Conservation (phyloP, 2,888 invertebrate genomes). For the Eubasilissa splendida region DNA sequence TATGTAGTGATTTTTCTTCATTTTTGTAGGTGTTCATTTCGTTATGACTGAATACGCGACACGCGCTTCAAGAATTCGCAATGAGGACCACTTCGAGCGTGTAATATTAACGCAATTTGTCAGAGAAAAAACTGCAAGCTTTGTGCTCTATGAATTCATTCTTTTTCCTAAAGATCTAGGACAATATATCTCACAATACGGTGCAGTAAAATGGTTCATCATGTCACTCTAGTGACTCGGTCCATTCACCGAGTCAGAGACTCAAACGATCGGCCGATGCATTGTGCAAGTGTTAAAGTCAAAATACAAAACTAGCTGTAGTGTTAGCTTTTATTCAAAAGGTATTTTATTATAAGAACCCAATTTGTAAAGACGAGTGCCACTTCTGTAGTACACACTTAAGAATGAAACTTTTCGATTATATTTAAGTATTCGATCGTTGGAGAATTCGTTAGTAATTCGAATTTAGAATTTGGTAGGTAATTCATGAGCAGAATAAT, state of each 20-base stretch:
- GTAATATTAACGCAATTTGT: conserved; percentile 57
- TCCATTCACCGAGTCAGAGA: conserved; percentile 11
- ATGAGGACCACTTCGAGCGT: conserved; percentile 49
- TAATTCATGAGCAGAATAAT: too few species aligned
- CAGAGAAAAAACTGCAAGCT: conserved; percentile 29
- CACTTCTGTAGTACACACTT: not conserved
- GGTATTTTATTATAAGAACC: conserved; percentile 13
- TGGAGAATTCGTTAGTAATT: too few species aligned
- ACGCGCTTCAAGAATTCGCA: conserved; percentile 41
- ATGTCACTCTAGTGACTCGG: conserved; percentile 36
- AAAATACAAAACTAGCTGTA: not conserved
- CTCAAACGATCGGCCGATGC: conserved; percentile 37
- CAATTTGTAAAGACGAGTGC: conserved; percentile 11
- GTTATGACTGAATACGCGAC: not conserved
- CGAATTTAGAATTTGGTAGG: too few species aligned
- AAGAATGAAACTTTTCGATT: not conserved
- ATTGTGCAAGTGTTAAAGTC: conserved; percentile 21
- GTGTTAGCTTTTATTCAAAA: not conserved
- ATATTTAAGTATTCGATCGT: not conserved
- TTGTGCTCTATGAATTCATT: conserved; percentile 36
- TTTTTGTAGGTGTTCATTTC: too few species aligned
- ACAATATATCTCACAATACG: not conserved
- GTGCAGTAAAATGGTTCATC: conserved; percentile 8
- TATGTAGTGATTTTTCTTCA: too few species aligned
- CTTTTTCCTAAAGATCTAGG: not conserved